A percentile compares a stretch with the other conserved stretches of the same genome.
phyloP scores from a whole-genome alignment of 2,888 invertebrate genomes.

The Hipparchia semele region DNA sequence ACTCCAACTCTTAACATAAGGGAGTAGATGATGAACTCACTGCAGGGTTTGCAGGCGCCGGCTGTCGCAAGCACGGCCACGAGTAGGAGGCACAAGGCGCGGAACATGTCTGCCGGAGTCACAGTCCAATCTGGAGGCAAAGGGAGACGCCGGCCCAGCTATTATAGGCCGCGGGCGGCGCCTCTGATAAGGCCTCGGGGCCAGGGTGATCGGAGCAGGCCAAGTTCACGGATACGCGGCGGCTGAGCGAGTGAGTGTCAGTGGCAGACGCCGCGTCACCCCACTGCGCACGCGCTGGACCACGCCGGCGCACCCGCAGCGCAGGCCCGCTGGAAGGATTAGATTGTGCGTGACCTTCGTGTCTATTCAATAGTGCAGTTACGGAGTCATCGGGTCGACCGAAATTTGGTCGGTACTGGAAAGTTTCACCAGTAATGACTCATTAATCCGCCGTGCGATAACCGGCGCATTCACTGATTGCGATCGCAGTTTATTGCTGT shows the following conservation, averaged over 20 bases:
- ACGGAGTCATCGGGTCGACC: conserved; percentile 37
- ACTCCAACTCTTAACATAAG: conserved; percentile 22
- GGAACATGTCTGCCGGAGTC: conserved; percentile 78
- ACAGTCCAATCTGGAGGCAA: conserved; percentile 71
- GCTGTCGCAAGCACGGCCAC: conserved; percentile 57
- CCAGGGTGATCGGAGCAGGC: conserved; percentile 74
- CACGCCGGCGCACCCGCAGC: conserved; percentile 38
- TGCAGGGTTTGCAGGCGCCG: conserved; percentile 75
- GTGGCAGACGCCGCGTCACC: conserved; percentile 50
- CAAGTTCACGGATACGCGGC: conserved; percentile 80
- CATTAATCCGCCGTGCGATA: conserved; percentile 15
- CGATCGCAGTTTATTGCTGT: conserved; percentile 37
- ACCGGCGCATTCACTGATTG: conserved; percentile 38
- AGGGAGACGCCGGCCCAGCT: conserved; percentile 78
- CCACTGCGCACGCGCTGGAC: conserved; percentile 48
- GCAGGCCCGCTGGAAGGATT: conserved; percentile 56
- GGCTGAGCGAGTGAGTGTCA: conserved; percentile 69
- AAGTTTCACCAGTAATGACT: conserved; percentile 34
- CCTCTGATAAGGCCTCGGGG: conserved; percentile 76
- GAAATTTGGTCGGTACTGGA: conserved; percentile 28
- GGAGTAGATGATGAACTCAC: conserved; percentile 58
- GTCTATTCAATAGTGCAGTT: conserved; percentile 39
- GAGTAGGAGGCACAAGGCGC: conserved; percentile 65
- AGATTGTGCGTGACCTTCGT: conserved; percentile 70
- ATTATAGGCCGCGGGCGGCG: conserved; percentile 82